Percentiles rank a stretch among this genome's conserved stretches.
These are phyloP conservation scores for Setophaga coronata DNA, from an alignment of 2,113 vertebrate genomes.

Conservation along the genomic window DNA sequence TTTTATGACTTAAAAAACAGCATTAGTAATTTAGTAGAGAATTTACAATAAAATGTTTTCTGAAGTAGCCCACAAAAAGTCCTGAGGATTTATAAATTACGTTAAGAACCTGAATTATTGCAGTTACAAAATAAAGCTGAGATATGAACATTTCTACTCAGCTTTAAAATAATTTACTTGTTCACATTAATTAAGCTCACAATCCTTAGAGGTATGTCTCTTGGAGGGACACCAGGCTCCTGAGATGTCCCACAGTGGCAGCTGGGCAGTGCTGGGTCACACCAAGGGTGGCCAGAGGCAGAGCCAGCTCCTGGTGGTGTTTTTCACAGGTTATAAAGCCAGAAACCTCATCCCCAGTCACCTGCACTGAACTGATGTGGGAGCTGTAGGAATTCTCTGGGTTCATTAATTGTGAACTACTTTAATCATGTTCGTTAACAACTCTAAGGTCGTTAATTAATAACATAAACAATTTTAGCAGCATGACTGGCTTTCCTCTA, in stretches of 20 bases:
- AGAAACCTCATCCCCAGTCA: background rate
- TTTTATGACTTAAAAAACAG: constrained; percentile 46
- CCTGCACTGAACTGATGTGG: background rate
- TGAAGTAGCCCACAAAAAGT: constrained; percentile 9
- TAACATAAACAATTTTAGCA: constrained; percentile 15
- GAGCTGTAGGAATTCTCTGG: background rate
- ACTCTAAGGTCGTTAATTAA: constrained; percentile 27
- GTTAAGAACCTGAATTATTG: constrained; percentile 31
- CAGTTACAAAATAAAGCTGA: constrained; percentile 21
- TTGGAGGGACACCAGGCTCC: background rate
- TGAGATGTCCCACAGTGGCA: background rate
- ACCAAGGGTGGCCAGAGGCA: background rate
- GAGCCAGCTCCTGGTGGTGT: background rate
- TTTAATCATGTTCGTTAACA: constrained; percentile 35
- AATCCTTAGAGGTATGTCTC: background rate
- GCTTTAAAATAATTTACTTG: background rate
- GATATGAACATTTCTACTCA: background rate
- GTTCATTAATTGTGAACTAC: constrained; percentile 29
- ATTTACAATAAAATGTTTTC: constrained; percentile 22
- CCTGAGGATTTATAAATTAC: constrained; percentile 44
- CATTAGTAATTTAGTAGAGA: constrained; percentile 44
- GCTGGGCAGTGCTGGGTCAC: background rate
- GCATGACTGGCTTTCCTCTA: background rate
- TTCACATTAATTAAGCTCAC: background rate
- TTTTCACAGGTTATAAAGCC: background rate